phyloP scores from a whole-genome alignment of 2,888 invertebrate species.

The Nudaria mundana region DNA sequence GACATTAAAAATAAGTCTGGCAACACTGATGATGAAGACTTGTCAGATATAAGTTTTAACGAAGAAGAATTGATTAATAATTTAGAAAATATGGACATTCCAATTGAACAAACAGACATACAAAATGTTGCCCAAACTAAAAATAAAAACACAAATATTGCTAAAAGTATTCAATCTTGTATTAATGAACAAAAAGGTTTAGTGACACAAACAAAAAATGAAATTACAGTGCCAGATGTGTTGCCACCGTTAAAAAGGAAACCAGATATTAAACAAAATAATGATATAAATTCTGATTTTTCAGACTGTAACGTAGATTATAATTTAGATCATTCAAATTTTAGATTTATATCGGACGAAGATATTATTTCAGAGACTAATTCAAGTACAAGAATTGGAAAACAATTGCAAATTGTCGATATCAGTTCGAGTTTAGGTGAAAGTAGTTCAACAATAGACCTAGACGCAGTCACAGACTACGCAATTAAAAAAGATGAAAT shows the following conservation, averaged over 20 bases:
- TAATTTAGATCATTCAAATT: slow-evolving; percentile 30
- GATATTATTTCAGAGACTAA: not conserved
- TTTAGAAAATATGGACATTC: slow-evolving; percentile 56
- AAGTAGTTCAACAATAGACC: not conserved
- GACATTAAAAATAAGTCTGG: slow-evolving; percentile 23
- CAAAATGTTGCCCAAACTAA: not conserved
- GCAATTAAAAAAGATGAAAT: slow-evolving; percentile 3
- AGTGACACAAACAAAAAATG: slow-evolving; percentile 2
- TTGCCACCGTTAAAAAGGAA: slow-evolving; percentile 10
- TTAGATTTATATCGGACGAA: slow-evolving; percentile 32
- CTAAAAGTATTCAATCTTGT: not conserved
- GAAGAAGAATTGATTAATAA: slow-evolving; percentile 47
- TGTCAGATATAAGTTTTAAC: slow-evolving; percentile 38
- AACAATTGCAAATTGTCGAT: slow-evolving; percentile 7
- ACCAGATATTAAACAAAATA: slow-evolving; percentile 7
- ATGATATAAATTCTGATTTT: not conserved
- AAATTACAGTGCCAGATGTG: slow-evolving; percentile 4
- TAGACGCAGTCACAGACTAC: slow-evolving; percentile 4
- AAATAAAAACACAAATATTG: not conserved
- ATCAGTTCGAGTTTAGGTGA: slow-evolving; percentile 4
- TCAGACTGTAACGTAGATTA: slow-evolving; percentile 7
- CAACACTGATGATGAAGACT: slow-evolving; percentile 34
- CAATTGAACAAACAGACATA: slow-evolving; percentile 29
- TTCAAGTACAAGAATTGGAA: not conserved
- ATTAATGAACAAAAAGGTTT: not conserved